A percentile compares a stretch with the other conserved stretches of the same genome.
Conservation (phyloP, 92 coral and sea anemone species). For the Epizoanthus ramosus region DNA sequence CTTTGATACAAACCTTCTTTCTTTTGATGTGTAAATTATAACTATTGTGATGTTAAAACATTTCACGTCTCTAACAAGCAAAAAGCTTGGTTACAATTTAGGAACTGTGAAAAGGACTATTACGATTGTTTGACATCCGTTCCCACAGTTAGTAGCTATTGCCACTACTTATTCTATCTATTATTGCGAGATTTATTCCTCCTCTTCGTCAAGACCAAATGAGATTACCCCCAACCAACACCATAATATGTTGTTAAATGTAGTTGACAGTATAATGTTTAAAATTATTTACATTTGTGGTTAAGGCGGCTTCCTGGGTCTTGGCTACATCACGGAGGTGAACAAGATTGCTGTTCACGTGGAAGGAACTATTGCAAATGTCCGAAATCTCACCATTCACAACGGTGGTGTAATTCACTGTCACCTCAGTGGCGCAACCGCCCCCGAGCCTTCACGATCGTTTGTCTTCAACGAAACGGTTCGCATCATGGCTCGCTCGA, state of each 20-base stretch:
- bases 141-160: too few species aligned
- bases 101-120: too few species aligned
- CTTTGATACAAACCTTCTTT: too few species aligned
- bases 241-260: neutral
- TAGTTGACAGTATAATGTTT: neutral
- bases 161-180: too few species aligned
- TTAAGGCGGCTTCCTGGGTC: conserved; percentile 67
- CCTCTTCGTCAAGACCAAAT: too few species aligned
- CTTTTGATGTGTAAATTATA: too few species aligned
- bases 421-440: conserved; percentile 63
- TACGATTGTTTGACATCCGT: too few species aligned
- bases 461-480: conserved; percentile 67
- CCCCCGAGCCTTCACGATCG: conserved; percentile 33
- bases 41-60: too few species aligned
- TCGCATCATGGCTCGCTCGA: conserved; percentile 76
- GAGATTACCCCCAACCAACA: neutral
- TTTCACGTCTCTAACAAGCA: too few species aligned
- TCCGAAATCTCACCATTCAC: conserved; percentile 68
- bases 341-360: conserved; percentile 62
- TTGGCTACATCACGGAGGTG: conserved; percentile 68
- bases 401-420: conserved; percentile 67
- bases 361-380: conserved; percentile 70
- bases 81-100: too few species aligned
- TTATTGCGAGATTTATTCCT: too few species aligned
- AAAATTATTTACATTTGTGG: too few species aligned